Percentiles rank a stretch among this genome's conserved stretches.
phyloP scores from a whole-genome alignment of 1,140 invertebrate species.

The Dolichoris vasculosae region DNA sequence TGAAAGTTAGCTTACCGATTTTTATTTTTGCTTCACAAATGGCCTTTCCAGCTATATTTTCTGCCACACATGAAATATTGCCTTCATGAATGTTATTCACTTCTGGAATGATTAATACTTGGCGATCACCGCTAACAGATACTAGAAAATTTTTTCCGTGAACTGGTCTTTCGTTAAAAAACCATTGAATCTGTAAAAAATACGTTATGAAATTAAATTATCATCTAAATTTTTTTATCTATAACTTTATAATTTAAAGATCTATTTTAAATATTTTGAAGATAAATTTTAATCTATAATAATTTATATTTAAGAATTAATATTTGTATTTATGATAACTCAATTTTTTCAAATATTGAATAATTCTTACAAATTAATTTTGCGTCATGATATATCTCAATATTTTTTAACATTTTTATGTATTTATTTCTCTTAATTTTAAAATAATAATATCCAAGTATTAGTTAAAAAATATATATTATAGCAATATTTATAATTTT shows the following conservation, averaged over 20 bases:
- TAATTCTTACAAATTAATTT: no score
- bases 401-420: no score
- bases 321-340: not conserved
- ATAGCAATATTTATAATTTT: no score
- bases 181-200: constrained; percentile 79
- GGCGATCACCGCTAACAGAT: constrained; percentile 81
- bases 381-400: no score
- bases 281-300: no score
- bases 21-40: constrained; percentile 78
- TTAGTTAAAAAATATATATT: no score
- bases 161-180: constrained; percentile 82
- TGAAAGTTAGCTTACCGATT: constrained; percentile 72
- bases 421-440: no score
- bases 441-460: no score
- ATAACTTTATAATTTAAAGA: not conserved
- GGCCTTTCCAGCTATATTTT: constrained; percentile 84
- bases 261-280: no score
- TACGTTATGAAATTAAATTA: not conserved
- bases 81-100: constrained; percentile 78
- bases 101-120: constrained; percentile 81
- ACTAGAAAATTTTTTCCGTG: constrained; percentile 82
- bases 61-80: constrained; percentile 83
- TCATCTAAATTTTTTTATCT: no score
- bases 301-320: no score
- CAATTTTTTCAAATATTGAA: not conserved